Evolutionary conservation across 1,140 invertebrate species (phyloP), one percentile per base, ranked within the genome.

Genomic region (Alviniconcha marisindica): DNA sequence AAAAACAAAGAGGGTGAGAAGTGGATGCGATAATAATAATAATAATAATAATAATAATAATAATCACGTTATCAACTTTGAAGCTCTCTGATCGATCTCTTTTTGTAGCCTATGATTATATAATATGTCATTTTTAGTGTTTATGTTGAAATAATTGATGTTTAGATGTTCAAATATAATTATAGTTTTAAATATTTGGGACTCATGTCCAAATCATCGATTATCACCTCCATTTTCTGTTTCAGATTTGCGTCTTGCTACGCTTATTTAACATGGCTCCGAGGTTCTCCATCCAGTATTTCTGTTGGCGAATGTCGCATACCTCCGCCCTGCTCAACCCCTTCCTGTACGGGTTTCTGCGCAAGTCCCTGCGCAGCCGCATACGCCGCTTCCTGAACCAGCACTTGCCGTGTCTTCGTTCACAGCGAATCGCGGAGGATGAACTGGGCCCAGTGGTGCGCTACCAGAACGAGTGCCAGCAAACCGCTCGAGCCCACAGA

Each of bases 341-440:
- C 14, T 80, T 80, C 78, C 56, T 80, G 33, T 80, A 80, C 78
- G 78, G 78, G 15, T 80, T 80, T 80, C 56, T 80, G 78, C 78
- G 78, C 78, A 80, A 80, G 56, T 80, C 78, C 38, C 60, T 69
- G 78, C 78, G 78, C 78, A 80, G 78, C 60, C 78, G 78, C 78
- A 80, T 80, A 28, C 78, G 78, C 33, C 78, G 56, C 21, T 36
- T 33, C 36, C 33, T 80, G 33, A 66, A 80, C 56, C 56, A 44
- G 12, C 36, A 80, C 78, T n/a, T 80, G 15, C 78, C 40, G 14
- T 80, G 78, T 40, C 4, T 80, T 2, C 78, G 78, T n/a, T 60
- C 78, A 21, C 15, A 44, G 24, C 33, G 40, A 31, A 60, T 80
- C 1, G 63, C 28, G n/a, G 63, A 33, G 63, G 5, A 60, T 5